These are phyloP conservation scores for Anguilla pacifica DNA, from an alignment of 2,797 vertebrate genomes.

Conservation along the genomic window DNA sequence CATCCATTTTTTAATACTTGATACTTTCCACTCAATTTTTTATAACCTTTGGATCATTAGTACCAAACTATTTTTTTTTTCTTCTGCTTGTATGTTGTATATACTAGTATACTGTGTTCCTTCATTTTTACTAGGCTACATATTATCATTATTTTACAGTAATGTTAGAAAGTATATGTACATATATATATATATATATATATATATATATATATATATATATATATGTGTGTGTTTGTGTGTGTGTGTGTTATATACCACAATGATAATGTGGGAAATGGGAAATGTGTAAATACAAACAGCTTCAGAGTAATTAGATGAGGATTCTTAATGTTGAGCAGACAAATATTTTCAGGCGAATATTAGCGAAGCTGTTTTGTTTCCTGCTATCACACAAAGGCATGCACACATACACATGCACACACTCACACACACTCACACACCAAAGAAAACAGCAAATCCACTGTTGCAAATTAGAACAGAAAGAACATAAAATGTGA, in stretches of 20 bases:
- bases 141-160: too few species aligned
- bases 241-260: too few species aligned
- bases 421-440: too few species aligned
- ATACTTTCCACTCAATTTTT: neutral
- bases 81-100: neutral
- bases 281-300: neutral
- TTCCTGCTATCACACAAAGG: neutral
- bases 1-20: neutral
- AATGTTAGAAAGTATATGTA: too few species aligned
- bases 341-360: neutral
- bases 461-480: too few species aligned
- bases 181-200: too few species aligned
- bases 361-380: neutral
- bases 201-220: too few species aligned
- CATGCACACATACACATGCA: too few species aligned
- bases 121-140: neutral
- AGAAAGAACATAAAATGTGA: too few species aligned
- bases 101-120: neutral
- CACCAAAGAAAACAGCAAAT: too few species aligned
- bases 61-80: neutral
- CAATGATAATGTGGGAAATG: neutral
- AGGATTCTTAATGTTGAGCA: neutral
- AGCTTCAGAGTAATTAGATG: neutral
- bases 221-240: too few species aligned
- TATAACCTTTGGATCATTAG: neutral